phyloP scores from a whole-genome alignment of 2,888 invertebrate species.

The Plebejus argus region DNA sequence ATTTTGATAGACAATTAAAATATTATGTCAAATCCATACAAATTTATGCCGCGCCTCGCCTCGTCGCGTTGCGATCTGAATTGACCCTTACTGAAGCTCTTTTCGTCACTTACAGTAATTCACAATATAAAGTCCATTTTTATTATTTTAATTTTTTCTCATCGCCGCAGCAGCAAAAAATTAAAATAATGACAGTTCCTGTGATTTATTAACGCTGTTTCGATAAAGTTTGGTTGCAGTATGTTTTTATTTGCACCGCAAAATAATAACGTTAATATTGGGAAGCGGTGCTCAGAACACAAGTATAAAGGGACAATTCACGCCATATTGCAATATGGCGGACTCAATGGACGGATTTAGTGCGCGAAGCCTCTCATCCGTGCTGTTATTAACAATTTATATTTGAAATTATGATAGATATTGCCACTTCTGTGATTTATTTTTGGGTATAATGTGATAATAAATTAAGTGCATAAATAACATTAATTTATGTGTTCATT shows the following conservation, averaged over 20 bases:
- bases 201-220: background rate
- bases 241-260: background rate
- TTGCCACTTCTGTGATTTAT: slow-evolving; percentile 1
- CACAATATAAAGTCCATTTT: no score
- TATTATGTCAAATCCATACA: no score
- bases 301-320: slow-evolving; percentile 84
- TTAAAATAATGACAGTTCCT: background rate
- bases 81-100: no score
- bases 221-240: background rate
- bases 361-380: slow-evolving; percentile 33
- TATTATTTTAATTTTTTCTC: no score
- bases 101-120: no score
- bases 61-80: no score
- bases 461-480: background rate
- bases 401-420: slow-evolving; percentile 26
- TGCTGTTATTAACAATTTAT: slow-evolving; percentile 59
- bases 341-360: slow-evolving; percentile 36
- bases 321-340: slow-evolving; percentile 40
- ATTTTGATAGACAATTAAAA: no score
- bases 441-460: background rate
- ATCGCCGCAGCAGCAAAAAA: no score
- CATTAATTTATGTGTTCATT: background rate
- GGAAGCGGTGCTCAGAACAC: slow-evolving; percentile 32
- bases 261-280: slow-evolving; percentile 19
- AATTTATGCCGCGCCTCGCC: no score